Evolutionary conservation across 92 coral and sea anemone species (phyloP), one percentile per base, ranked within the genome.

Genomic region (Porites evermanni): DNA sequence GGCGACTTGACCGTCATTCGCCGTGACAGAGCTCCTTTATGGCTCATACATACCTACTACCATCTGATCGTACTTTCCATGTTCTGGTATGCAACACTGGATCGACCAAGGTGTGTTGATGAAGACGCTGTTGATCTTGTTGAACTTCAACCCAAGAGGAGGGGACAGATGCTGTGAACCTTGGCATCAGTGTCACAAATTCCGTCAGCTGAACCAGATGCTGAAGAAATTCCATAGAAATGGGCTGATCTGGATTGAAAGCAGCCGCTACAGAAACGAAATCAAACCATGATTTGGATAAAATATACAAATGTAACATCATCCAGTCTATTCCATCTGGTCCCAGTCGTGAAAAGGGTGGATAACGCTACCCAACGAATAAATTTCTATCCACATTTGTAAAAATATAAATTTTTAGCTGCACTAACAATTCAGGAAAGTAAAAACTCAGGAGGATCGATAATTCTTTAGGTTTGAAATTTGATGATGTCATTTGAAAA

Each of bases 111-210:
- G 92, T 89, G 82, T 95, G 98, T 63, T 97, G 99, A 78, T 95
- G 96, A 18, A 97, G 95, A 69, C 96, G 98, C 68, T 95, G 98
- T 75, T 97, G 99, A 64, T 97, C 99, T 76, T 97, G 99, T 68
- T 97, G 99, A 77, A 95, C 88, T 58, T 97, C 99, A 4, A 93
- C 86, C 99, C 99, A 97, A 65, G 89, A 95, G 14, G 98, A 91
- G 32, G 99, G 99, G 23, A 97, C 98, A 1, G 94, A 88, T 6
- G 99, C 98, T 2, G 97, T 90, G 74, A 93, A 97, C 64, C 98
- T 83, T 72, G 99, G 99, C 18, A 95, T 96, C 58, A 97, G 80
- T 10, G 92, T 97, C 82, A 93, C 99, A 92, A 95, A 97, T 72
- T 95, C 95, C 19, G 99, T 97, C 79, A 95, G 88, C 79, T 92